A percentile compares a stretch with the other conserved stretches of the same genome.
These are phyloP conservation scores for Drosophila neocordata DNA, from an alignment of 1,140 invertebrate species.

Conservation along the genomic window DNA sequence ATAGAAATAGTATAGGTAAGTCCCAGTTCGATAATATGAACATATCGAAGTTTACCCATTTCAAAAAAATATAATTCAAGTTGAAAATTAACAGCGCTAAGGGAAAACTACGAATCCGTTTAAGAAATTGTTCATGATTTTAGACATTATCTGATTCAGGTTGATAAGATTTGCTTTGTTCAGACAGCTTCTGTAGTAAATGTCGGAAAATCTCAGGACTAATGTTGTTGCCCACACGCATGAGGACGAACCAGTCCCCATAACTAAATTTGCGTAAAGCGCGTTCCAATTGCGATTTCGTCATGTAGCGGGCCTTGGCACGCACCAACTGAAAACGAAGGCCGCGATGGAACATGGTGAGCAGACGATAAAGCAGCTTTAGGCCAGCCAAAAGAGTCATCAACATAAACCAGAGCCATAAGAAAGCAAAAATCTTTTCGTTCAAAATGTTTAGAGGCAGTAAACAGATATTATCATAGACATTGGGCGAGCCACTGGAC, in stretches of 20 bases:
- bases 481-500: conserved; percentile 85
- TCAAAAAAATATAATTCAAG: neutral
- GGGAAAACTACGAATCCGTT: neutral
- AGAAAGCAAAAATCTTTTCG: conserved; percentile 91
- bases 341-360: conserved; percentile 55
- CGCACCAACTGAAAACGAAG: conserved; percentile 83
- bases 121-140: neutral
- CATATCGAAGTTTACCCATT: conserved; percentile 37
- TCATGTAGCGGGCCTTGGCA: conserved; percentile 81
- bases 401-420: conserved; percentile 92
- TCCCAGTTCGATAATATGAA: conserved; percentile 44
- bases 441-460: conserved; percentile 91
- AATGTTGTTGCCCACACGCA: conserved; percentile 87
- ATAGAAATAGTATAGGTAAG: conserved; percentile 5
- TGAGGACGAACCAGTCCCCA: conserved; percentile 89
- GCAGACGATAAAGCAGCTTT: conserved; percentile 85
- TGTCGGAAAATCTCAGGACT: conserved; percentile 86
- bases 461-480: conserved; percentile 88
- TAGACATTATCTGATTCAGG: conserved; percentile 29
- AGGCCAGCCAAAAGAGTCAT: conserved; percentile 86
- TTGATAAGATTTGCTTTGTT: conserved; percentile 23
- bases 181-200: conserved; percentile 83
- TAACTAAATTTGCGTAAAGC: conserved; percentile 73
- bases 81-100: neutral
- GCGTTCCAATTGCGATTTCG: conserved; percentile 31